Evolutionary conservation across 2,113 vertebrate species (phyloP).

Genomic region (Sus scrofa): T2T-Sscrofa CM000826.6:30158501-30159000

Average conservation of each 20-base stretch:
- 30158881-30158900: background rate
- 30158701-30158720: background rate
- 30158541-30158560: too few species aligned
- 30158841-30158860: background rate
- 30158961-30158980: background rate
- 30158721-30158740: background rate
- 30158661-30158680: too few species aligned
- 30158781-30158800: background rate
- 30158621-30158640: too few species aligned
- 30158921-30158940: background rate
- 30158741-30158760: background rate
- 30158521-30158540: too few species aligned
- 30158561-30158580: too few species aligned
- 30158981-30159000: background rate
- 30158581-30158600: too few species aligned
- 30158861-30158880: background rate
- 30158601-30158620: too few species aligned
- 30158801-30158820: background rate
- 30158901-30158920: background rate
- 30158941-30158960: background rate
- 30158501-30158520: too few species aligned
- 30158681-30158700: background rate
- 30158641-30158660: too few species aligned
- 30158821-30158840: background rate
- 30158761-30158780: background rate